Conservation (phyloP, 2,113 vertebrate genomes). For the Misgurnus anguillicaudatus region DNA sequence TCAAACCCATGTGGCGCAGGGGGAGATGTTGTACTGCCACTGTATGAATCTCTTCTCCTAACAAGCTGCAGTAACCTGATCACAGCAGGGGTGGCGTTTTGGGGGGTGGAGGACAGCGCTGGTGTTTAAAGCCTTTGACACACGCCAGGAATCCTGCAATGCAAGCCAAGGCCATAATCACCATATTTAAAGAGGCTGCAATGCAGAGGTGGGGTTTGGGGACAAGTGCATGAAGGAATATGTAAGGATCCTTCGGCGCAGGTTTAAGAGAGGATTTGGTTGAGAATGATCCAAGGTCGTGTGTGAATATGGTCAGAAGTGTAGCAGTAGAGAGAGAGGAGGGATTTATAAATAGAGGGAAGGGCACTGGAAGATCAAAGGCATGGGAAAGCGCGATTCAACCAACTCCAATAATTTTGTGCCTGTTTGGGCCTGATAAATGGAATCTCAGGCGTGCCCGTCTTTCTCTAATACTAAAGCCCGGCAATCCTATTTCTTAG, state of each 20-base stretch:
- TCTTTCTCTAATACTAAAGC: slow-evolving; percentile 26
- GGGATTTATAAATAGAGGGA: slow-evolving; percentile 60
- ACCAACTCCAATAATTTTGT: slow-evolving; percentile 59
- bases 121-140: slow-evolving; percentile 63
- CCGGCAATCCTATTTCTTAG: slow-evolving; percentile 51
- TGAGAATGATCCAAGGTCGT: slow-evolving; percentile 28
- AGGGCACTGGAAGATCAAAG: slow-evolving; percentile 62
- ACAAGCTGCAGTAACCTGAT: slow-evolving; percentile 43
- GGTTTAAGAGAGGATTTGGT: slow-evolving; percentile 23
- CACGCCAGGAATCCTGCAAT: slow-evolving; percentile 64
- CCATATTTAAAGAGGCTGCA: slow-evolving; percentile 54
- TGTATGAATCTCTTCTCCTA: slow-evolving; percentile 13
- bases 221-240: neutral
- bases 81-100: slow-evolving; percentile 56
- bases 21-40: slow-evolving; percentile 29
- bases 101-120: slow-evolving; percentile 54
- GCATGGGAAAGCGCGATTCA: slow-evolving; percentile 51
- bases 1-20: slow-evolving; percentile 24
- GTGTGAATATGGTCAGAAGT: slow-evolving; percentile 37
- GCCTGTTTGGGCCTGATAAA: slow-evolving; percentile 62
- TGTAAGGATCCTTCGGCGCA: neutral
- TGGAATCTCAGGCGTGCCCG: slow-evolving; percentile 51
- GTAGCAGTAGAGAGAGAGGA: slow-evolving; percentile 31
- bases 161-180: slow-evolving; percentile 58
- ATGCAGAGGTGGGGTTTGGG: neutral